Evolutionary conservation across 2,797 vertebrate genomes (phyloP).

Genomic region (Enteromius treurensis): DNA sequence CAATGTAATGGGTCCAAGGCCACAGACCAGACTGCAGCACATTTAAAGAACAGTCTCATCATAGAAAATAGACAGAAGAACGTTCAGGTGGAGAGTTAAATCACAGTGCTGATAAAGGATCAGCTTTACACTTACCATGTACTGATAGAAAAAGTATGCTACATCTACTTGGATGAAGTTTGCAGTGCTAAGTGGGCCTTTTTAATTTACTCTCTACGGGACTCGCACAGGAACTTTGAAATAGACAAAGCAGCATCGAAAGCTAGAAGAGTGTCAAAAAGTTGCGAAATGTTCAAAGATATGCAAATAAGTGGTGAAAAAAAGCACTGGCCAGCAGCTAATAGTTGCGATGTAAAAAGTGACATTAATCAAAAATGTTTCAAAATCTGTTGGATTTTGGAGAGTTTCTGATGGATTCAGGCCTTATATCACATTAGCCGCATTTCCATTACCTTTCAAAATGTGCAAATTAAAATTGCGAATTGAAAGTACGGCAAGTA

Average conservation of each 20-base stretch:
- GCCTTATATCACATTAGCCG: neutral
- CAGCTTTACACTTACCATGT: neutral
- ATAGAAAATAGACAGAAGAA: neutral
- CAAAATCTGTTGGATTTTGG: neutral
- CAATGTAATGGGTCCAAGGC: slow-evolving; percentile 3
- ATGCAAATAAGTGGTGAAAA: neutral
- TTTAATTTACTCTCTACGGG: neutral
- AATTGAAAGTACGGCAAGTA: no score
- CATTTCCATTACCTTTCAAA: no score
- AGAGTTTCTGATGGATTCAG: neutral
- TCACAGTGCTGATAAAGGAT: slow-evolving; percentile 4
- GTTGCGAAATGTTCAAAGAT: no score
- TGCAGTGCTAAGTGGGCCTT: neutral
- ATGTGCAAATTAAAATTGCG: no score
- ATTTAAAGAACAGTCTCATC: slow-evolving; percentile 18
- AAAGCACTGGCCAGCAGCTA: neutral
- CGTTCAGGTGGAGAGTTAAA: neutral
- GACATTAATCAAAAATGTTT: neutral
- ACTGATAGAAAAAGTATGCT: neutral
- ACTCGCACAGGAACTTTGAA: neutral
- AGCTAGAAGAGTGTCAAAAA: neutral
- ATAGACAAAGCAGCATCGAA: neutral
- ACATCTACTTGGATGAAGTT: neutral
- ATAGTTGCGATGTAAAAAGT: neutral
- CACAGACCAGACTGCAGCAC: neutral